Evolutionary conservation across 2,797 vertebrate species (phyloP), one percentile per base, ranked within the genome.

Genomic region (Cetoscarus ocellatus): DNA sequence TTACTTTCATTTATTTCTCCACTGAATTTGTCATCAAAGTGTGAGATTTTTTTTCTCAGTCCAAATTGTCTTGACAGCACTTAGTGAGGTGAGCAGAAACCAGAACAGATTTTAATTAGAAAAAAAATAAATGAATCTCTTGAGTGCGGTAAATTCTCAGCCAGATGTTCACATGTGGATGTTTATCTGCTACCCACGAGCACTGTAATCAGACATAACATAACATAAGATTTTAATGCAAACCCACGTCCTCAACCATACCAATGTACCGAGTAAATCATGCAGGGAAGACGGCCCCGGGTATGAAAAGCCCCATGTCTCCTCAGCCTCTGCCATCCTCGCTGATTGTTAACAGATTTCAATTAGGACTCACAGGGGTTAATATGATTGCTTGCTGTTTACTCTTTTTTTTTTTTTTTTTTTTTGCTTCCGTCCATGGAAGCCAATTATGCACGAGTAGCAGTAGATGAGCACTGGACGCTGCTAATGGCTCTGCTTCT

Each of bases 361-460:
- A 88, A 92, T 93, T 91, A 88, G 77, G 79, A 76, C 81, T 87
- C 79, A 77, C 65, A 80, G 80, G 77, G 88, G 86, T 91, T 91
- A 87, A 90, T 90, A 88, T 88, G 88, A 91, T 87, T 83, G 89
- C 85, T 90, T 66, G 83, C 86, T 90, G 89, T 90, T 92, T 91
- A 88, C 84, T 81, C 87, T 84, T 50, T 85, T 88, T 87, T 80
- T 85, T 88, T 88, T n/a, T n/a, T n/a, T n/a, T n/a, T 77, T 85
- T 88, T 88, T 80, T 77, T 82, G 77, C 88, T 83, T 92, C 88
- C 80, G 81, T 86, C 80, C 80, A 85, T 83, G 70, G 83, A 82
- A 91, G 83, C 85, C 89, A 89, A 92, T 92, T 91, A 91, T 83
- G 87, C 82, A 83, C 77, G 82, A 86, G 88, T 79, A 79, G 83